Conservation (phyloP, 2,888 invertebrate species). For the Rhabditoides inermis region DNA sequence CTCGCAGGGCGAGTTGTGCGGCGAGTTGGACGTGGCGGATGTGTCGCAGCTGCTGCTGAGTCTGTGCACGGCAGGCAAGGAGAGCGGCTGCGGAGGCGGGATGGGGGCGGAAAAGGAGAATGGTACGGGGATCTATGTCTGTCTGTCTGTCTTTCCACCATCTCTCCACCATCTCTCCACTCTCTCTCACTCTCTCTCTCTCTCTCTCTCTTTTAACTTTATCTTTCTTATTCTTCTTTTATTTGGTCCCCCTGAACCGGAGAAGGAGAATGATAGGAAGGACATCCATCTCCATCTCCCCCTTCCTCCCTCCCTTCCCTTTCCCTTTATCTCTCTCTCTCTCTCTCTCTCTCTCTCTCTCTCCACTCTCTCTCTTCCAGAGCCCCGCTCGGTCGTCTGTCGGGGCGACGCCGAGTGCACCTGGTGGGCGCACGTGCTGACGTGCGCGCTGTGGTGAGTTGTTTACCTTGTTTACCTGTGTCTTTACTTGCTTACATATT, state of each 20-base stretch:
- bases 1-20: too few species aligned
- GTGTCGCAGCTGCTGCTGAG: constrained; percentile 39
- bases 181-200: too few species aligned
- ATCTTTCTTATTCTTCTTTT: too few species aligned
- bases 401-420: constrained; percentile 47
- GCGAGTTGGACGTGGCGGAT: constrained; percentile 33
- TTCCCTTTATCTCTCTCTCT: background rate
- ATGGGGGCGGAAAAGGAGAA: background rate
- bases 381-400: background rate
- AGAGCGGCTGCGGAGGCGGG: constrained; percentile 11
- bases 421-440: constrained; percentile 51
- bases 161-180: background rate
- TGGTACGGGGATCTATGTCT: background rate
- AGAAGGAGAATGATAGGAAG: background rate
- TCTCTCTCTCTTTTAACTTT: too few species aligned
- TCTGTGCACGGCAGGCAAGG: constrained; percentile 25
- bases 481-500: too few species aligned
- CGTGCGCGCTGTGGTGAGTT: constrained; percentile 44
- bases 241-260: too few species aligned
- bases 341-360: background rate
- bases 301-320: background rate
- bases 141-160: background rate
- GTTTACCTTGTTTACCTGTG: too few species aligned
- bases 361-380: background rate
- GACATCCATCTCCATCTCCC: background rate